Conservation (phyloP, 2,888 invertebrate species). For the Drosophila longiperda region DNA sequence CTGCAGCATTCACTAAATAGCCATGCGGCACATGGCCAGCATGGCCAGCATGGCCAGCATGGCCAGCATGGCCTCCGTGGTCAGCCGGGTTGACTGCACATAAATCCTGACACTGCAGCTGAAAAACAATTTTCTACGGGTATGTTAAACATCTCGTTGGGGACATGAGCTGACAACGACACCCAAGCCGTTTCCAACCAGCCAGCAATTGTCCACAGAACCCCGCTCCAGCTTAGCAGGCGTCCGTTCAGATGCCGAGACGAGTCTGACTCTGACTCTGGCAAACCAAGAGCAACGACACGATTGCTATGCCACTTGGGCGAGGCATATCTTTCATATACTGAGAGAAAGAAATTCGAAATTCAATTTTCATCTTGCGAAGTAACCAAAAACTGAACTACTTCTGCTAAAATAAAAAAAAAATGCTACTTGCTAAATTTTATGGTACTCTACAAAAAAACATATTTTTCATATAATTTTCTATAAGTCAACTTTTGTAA, state of each 20-base stretch:
- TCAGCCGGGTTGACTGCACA: slow-evolving; percentile 44
- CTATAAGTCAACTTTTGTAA: neutral
- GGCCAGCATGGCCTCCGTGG: slow-evolving; percentile 2
- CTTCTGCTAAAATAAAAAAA: neutral
- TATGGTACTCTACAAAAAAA: neutral
- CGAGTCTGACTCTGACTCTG: slow-evolving; percentile 28
- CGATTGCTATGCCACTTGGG: slow-evolving; percentile 32
- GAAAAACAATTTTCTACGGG: slow-evolving; percentile 80
- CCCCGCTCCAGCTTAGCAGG: neutral
- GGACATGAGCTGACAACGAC: slow-evolving; percentile 67
- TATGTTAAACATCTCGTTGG: slow-evolving; percentile 75
- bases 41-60: neutral
- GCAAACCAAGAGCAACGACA: slow-evolving; percentile 40
- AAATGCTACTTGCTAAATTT: neutral
- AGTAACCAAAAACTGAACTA: neutral
- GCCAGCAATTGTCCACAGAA: slow-evolving; percentile 2
- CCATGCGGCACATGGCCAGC: slow-evolving; percentile 31
- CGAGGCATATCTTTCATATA: slow-evolving; percentile 43
- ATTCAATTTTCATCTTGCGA: neutral
- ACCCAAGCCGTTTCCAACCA: slow-evolving; percentile 37
- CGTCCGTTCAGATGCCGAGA: slow-evolving; percentile 56
- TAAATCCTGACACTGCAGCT: slow-evolving; percentile 77
- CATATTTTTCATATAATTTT: neutral
- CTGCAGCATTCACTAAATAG: slow-evolving; percentile 70
- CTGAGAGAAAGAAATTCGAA: slow-evolving; percentile 14